These are phyloP conservation scores for Anguilla pacifica DNA, from an alignment of 2,797 vertebrate species.

Conservation along the genomic window DNA sequence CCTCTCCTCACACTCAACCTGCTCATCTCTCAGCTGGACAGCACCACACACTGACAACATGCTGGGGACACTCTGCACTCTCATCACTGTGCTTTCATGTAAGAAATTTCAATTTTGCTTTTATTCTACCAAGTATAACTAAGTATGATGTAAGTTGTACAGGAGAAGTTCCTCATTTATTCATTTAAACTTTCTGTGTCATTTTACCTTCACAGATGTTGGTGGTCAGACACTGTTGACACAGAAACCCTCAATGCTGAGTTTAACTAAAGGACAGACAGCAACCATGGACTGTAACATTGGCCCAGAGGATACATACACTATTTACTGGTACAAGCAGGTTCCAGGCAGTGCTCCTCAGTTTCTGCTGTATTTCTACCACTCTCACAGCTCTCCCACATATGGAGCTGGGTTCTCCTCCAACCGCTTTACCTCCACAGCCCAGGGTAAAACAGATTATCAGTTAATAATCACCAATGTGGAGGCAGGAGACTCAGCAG, in stretches of 20 bases:
- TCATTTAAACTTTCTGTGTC: no score
- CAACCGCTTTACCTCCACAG: conserved; percentile 40
- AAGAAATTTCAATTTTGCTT: no score
- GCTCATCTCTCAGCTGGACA: no score
- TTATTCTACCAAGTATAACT: no score
- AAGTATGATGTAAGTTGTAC: no score
- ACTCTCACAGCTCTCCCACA: background rate
- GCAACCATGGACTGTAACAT: background rate
- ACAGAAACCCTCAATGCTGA: no score
- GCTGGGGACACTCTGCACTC: no score
- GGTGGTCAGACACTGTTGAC: no score
- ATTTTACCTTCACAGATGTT: no score
- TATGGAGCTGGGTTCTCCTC: conserved; percentile 49
- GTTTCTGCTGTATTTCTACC: fast-evolving
- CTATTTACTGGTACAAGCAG: background rate
- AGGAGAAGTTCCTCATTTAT: background rate
- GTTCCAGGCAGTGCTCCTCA: conserved; percentile 1
- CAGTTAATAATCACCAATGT: conserved; percentile 3
- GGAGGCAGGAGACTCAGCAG: background rate
- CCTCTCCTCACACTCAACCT: no score
- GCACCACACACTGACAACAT: no score
- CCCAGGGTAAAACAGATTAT: conserved; percentile 42
- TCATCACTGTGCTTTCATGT: background rate
- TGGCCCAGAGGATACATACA: conserved; percentile 36
- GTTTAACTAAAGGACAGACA: no score